These are phyloP conservation scores for Neosilurus mollespiculum DNA, from an alignment of 2,797 vertebrate genomes.

Conservation along the genomic window DNA sequence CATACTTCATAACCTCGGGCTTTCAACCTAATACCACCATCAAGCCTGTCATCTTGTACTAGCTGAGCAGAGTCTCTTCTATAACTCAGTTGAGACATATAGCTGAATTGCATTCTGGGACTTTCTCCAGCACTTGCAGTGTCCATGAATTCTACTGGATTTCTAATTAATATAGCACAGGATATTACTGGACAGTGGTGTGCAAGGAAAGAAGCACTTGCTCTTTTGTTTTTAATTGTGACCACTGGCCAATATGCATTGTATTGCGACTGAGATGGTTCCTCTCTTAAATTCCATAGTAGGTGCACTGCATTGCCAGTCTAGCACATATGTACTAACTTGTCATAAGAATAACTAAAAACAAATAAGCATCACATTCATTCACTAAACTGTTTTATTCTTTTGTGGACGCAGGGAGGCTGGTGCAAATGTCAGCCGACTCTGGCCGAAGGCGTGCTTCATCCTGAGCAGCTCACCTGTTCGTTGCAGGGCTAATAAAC, in stretches of 20 bases:
- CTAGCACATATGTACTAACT: neutral
- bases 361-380: neutral
- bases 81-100: neutral
- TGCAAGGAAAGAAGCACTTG: neutral
- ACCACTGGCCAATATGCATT: neutral
- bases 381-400: too few species aligned
- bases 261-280: neutral
- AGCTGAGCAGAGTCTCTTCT: neutral
- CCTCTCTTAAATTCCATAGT: neutral
- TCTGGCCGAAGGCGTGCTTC: too few species aligned
- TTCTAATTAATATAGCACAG: neutral
- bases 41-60: neutral
- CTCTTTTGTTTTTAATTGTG: neutral
- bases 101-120: neutral
- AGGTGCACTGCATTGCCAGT: neutral
- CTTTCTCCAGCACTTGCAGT: neutral
- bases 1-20: neutral
- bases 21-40: neutral
- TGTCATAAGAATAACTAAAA: neutral
- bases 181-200: neutral
- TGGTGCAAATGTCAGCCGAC: too few species aligned
- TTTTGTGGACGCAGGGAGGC: too few species aligned
- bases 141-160: neutral
- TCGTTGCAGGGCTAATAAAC: too few species aligned
- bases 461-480: too few species aligned